A percentile compares a stretch with the other conserved stretches of the same genome.
phyloP scores from a whole-genome alignment of 1,140 invertebrate species.

The Megalonaias nervosa region DNA sequence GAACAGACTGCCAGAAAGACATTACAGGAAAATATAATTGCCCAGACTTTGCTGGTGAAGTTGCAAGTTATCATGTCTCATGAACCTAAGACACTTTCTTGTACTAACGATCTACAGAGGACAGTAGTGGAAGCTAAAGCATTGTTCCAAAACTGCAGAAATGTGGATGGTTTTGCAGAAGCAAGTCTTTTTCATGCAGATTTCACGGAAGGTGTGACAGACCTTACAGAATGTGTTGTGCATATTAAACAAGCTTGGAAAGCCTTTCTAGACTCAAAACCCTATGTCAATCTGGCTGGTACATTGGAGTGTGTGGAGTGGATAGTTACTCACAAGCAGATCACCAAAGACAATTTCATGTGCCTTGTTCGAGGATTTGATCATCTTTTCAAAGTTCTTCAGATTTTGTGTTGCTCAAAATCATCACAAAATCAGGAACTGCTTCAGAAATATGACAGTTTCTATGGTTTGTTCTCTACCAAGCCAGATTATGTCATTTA shows the following conservation, averaged over 20 bases:
- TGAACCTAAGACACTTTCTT: not conserved
- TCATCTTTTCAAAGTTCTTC: slow-evolving; percentile 33
- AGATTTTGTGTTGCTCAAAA: slow-evolving; percentile 22
- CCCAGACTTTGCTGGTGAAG: slow-evolving; percentile 30
- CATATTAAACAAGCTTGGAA: slow-evolving; percentile 35
- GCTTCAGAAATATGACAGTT: slow-evolving; percentile 33
- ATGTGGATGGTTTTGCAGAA: slow-evolving; percentile 29
- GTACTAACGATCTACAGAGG: not conserved
- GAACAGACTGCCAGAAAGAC: slow-evolving; percentile 35
- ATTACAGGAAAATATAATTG: slow-evolving; percentile 30
- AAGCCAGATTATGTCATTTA: slow-evolving; percentile 24
- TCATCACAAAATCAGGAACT: slow-evolving; percentile 18
- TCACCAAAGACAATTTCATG: slow-evolving; percentile 4
- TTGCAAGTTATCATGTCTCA: slow-evolving; percentile 10
- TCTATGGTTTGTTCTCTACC: slow-evolving; percentile 44
- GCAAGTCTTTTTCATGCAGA: slow-evolving; percentile 23
- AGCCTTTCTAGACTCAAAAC: slow-evolving; percentile 23
- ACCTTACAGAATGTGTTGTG: too few species aligned
- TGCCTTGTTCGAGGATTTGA: slow-evolving; percentile 35
- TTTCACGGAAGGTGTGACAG: slow-evolving; percentile 12
- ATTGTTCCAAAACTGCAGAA: slow-evolving; percentile 7
- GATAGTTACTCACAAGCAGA: slow-evolving; percentile 26
- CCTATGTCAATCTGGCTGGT: slow-evolving; percentile 30
- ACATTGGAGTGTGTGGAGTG: slow-evolving; percentile 38
- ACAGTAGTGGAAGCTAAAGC: not conserved